Evolutionary conservation across 2,888 invertebrate species (phyloP).

Genomic region (Coelopa pilipes): DNA sequence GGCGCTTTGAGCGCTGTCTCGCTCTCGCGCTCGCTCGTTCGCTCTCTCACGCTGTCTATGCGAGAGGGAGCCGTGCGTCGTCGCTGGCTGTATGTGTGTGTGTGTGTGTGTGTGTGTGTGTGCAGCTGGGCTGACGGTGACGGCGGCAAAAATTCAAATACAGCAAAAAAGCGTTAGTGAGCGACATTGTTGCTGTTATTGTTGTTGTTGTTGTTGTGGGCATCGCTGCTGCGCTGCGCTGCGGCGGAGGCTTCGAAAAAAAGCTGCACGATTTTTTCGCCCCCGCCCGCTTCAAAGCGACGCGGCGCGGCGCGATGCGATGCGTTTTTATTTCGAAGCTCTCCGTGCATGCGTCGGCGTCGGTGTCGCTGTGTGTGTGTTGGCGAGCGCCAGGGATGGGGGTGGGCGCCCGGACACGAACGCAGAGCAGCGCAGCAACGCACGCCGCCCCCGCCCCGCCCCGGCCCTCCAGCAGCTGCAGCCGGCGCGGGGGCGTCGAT

Average conservation of each 20-base stretch:
- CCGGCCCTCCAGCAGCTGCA: slow-evolving; percentile 10
- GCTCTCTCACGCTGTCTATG: too few relatives aligned
- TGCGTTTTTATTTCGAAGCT: slow-evolving; percentile 31
- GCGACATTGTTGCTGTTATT: slow-evolving; percentile 38
- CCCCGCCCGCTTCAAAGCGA: too few relatives aligned
- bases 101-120: slow-evolving; percentile 1
- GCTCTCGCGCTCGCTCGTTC: too few relatives aligned
- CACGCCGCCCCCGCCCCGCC: too few relatives aligned
- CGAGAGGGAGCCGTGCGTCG: too few relatives aligned
- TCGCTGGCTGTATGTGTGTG: too few relatives aligned
- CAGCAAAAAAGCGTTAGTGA: slow-evolving; percentile 25
- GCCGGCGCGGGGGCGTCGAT: slow-evolving; percentile 7
- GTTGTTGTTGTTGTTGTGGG: slow-evolving; percentile 27
- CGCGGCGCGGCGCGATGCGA: background rate
- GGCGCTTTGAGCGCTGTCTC: too few relatives aligned
- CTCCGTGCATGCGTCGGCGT: slow-evolving; percentile 25
- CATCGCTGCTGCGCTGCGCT: too few relatives aligned
- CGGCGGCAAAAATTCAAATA: slow-evolving; percentile 1
- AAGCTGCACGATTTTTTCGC: too few relatives aligned
- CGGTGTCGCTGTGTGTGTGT: slow-evolving; percentile 23
- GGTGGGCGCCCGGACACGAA: too few relatives aligned
- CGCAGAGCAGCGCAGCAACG: too few relatives aligned
- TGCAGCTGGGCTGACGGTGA: background rate
- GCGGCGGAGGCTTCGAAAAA: too few relatives aligned
- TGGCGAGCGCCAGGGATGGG: background rate